Conservation (phyloP, 2,797 vertebrate species). For the Lepus townsendii region DNA sequence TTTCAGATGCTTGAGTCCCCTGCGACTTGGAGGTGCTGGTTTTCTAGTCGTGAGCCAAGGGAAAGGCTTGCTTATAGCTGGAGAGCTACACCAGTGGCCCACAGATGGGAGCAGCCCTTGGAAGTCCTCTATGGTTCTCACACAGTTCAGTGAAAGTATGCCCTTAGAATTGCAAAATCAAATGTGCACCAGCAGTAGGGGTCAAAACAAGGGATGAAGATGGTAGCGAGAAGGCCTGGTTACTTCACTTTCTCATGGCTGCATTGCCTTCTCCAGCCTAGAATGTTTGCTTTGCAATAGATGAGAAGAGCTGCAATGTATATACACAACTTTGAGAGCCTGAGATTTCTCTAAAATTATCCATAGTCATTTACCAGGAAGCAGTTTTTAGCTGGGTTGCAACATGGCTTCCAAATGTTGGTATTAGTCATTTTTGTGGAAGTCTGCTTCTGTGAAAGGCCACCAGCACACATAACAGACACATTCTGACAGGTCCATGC, state of each 20-base stretch:
- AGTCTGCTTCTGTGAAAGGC: not conserved
- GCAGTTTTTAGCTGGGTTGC: conserved; percentile 29
- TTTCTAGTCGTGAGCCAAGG: not conserved
- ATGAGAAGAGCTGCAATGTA: fast-evolving
- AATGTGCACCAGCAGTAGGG: not conserved
- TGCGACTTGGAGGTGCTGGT: not conserved
- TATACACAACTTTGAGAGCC: not conserved
- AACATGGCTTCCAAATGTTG: not conserved
- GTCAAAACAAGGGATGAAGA: not conserved
- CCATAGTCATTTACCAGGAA: conserved; percentile 11
- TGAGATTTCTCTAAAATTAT: conserved; percentile 59
- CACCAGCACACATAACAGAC: not conserved
- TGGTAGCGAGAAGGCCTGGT: not conserved
- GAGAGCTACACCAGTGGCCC: not conserved
- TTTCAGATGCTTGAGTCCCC: not conserved
- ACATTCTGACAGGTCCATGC: not conserved
- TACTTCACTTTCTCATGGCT: not conserved
- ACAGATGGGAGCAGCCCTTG: fast-evolving
- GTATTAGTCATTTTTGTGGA: conserved; percentile 16
- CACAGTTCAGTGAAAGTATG: not conserved
- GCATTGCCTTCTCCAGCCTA: not conserved
- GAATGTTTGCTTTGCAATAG: not conserved
- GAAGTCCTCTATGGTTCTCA: not conserved
- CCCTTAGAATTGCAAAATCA: not conserved
- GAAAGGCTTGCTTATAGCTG: not conserved